Conservation (phyloP, 2,797 vertebrate genomes). For the Thalassophryne amazonica region DNA sequence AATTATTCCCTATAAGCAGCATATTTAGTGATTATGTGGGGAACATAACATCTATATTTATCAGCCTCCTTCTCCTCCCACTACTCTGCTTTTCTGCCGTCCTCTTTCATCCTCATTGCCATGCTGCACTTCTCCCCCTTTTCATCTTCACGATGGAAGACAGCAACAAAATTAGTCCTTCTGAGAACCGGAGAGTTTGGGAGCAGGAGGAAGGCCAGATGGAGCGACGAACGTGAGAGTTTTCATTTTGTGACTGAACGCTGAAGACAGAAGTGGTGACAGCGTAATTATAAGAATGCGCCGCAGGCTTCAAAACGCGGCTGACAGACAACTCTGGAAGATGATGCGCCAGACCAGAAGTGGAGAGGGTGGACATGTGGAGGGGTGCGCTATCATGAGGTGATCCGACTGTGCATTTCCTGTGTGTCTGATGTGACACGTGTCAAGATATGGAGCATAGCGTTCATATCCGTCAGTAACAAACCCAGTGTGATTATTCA, state of each 20-base stretch:
- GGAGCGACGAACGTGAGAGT: constrained; percentile 42
- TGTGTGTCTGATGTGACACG: constrained; percentile 17
- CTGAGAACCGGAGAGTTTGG: constrained; percentile 7
- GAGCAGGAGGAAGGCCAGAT: constrained; percentile 29
- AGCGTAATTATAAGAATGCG: constrained; percentile 63
- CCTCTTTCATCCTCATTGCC: constrained; percentile 11
- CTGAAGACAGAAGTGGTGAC: constrained; percentile 56
- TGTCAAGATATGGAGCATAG: constrained; percentile 12
- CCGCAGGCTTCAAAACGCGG: constrained; percentile 42
- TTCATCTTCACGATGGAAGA: constrained; percentile 14
- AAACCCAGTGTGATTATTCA: not conserved
- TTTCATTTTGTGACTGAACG: constrained; percentile 58
- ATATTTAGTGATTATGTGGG: constrained; percentile 46
- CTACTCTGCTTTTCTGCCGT: constrained; percentile 35
- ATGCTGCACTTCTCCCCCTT: constrained; percentile 3
- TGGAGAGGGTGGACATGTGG: not conserved
- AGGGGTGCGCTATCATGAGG: constrained; percentile 3
- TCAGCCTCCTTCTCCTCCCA: constrained; percentile 46
- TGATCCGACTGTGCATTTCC: constrained; percentile 29
- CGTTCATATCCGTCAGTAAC: constrained; percentile 43
- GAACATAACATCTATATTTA: constrained; percentile 50
- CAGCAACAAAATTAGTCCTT: constrained; percentile 36
- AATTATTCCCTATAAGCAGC: constrained; percentile 44
- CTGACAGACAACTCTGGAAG: constrained; percentile 56
- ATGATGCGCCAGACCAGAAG: constrained; percentile 28